These are phyloP conservation scores for Drymonia ruficornis DNA, from an alignment of 2,888 invertebrate genomes.

Conservation along the genomic window DNA sequence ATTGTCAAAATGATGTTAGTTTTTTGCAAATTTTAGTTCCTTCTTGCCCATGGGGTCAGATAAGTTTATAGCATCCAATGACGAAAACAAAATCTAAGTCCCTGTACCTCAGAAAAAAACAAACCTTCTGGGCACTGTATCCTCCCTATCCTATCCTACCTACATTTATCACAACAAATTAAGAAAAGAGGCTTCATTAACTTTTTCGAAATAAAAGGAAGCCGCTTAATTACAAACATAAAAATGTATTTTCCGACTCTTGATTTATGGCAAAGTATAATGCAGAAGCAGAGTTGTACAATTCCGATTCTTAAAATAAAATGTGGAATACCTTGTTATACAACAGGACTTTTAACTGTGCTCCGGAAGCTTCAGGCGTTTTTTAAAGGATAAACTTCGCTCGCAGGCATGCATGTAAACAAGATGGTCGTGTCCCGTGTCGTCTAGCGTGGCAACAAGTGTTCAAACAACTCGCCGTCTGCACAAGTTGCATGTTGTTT, in stretches of 20 bases:
- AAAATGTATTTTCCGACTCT: background rate
- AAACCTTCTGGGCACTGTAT: too few species aligned
- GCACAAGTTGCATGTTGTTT: slow-evolving; percentile 33
- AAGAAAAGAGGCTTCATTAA: background rate
- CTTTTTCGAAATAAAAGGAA: background rate
- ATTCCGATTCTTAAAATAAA: background rate
- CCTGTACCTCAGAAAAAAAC: too few species aligned
- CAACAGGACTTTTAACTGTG: slow-evolving; percentile 12
- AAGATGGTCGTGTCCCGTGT: slow-evolving; percentile 36
- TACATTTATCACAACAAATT: too few species aligned
- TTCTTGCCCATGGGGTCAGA: too few species aligned
- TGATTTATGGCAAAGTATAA: background rate
- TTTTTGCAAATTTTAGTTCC: too few species aligned
- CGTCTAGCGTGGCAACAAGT: slow-evolving; percentile 51
- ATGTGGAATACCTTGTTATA: background rate
- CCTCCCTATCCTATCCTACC: too few species aligned
- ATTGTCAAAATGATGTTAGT: too few species aligned
- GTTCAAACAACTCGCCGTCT: slow-evolving; percentile 41
- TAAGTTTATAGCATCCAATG: too few species aligned
- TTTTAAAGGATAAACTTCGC: slow-evolving; percentile 56
- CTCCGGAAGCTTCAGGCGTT: slow-evolving; percentile 30
- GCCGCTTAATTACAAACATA: slow-evolving; percentile 2
- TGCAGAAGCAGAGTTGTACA: background rate
- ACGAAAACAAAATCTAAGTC: too few species aligned
- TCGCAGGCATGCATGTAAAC: slow-evolving; percentile 54